phyloP scores from a whole-genome alignment of 1,140 invertebrate genomes.

The Hestina assimilis region DNA sequence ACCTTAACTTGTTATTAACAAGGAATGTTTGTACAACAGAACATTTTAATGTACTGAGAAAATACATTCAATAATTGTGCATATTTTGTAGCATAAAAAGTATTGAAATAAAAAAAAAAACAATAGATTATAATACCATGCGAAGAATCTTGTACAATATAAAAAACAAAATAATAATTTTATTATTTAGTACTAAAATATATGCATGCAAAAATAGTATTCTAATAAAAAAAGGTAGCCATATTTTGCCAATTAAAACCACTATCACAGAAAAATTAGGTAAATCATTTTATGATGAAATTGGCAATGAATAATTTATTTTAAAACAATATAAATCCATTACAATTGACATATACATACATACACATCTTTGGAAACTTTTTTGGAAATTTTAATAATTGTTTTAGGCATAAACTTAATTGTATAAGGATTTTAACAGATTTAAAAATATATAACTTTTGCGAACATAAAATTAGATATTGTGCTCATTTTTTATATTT shows the following conservation, averaged over 20 bases:
- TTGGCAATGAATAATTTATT: background rate
- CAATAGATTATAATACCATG: background rate
- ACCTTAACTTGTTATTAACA: slow-evolving; percentile 7
- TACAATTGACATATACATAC: background rate
- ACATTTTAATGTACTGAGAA: background rate
- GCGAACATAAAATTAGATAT: background rate
- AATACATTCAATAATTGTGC: background rate
- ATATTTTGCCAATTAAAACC: background rate
- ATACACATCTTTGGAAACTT: background rate
- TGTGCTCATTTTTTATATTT: background rate
- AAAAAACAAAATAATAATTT: background rate
- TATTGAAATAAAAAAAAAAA: too few species aligned
- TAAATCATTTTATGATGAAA: background rate
- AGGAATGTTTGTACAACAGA: background rate
- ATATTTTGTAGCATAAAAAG: background rate
- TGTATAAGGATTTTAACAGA: too few species aligned
- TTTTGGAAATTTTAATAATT: background rate
- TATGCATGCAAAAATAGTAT: background rate
- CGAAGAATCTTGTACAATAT: background rate
- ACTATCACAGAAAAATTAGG: background rate
- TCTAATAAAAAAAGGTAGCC: background rate
- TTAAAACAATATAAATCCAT: background rate
- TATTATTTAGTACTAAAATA: too few species aligned
- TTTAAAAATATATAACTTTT: too few species aligned
- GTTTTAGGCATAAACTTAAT: background rate